Base-by-base conservation (phyloP, 2,888 invertebrate genomes). In the Aquatica leii region DNA sequence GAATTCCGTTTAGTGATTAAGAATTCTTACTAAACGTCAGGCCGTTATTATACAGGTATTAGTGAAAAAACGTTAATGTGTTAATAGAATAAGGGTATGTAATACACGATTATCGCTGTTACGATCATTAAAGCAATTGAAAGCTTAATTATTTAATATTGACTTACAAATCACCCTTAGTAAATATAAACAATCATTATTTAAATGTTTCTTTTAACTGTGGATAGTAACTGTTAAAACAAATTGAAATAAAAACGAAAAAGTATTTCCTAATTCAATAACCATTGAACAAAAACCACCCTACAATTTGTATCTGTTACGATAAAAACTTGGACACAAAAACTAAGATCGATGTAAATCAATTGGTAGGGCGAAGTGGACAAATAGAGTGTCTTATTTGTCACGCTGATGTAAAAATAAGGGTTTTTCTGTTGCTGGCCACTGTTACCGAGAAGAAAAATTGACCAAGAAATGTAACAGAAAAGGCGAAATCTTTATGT, bases 321-420 rank as follows among this genome's bases (percentile, higher is more conserved):
- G 50, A 56, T 34, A 62, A 66, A 66, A 62, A 62, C 53, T 65
- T 61, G 54, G 62, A 56, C 61, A 57, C 62, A 66, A 66, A 66
- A 66, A 66, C 62, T 62, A 48, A 62, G 69, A 77, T 79, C 78
- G 77, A 81, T 81, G 81, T 80, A 80, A 81, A 81, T 81, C 81
- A 81, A 81, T 81, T 78, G 80, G 70, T 72, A 70, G 78, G 76
- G 72, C 77, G 74, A 77, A 73, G 76, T 77, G 80, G 79, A 80
- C 81, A 80, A 80, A 80, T 80, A 78, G 77, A 78, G 77, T 76
- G 76, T 79, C 80, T 78, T 77, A 80, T 80, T 81, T 81, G 81
- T 78, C 80, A 78, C 74, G 70, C 74, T 76, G 77, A 78, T 77
- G 78, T 76, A 75, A 72, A 78, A 78, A 79, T 77, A 77, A 76